A percentile compares a stretch with the other conserved stretches of the same genome.
Evolutionary conservation across 2,888 invertebrate species (phyloP).

Genomic region (Ernsta delagoae): DNA sequence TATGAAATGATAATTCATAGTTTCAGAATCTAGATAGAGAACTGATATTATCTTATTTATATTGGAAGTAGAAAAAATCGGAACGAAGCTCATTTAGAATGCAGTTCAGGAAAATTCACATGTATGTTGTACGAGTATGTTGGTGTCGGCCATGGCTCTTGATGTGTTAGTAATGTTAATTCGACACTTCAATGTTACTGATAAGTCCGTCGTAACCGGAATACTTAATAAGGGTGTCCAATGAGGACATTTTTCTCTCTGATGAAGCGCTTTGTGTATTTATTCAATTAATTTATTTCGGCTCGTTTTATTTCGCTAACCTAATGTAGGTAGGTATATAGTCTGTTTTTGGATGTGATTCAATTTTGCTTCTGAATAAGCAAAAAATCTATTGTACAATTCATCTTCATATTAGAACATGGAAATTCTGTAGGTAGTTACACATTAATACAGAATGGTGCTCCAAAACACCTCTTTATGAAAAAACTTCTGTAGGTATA

Average conservation of each 20-base stretch:
- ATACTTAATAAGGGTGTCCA: conserved; percentile 46
- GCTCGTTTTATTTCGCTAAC: too few relatives aligned
- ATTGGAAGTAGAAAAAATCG: conserved; percentile 20
- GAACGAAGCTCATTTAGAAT: conserved; percentile 33
- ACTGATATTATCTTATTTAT: conserved; percentile 1
- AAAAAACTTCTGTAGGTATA: too few relatives aligned
- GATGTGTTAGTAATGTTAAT: conserved; percentile 66
- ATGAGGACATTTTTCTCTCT: conserved; percentile 42
- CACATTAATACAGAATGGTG: too few relatives aligned
- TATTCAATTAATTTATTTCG: background rate
- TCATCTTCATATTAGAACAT: too few relatives aligned
- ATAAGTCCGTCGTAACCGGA: conserved; percentile 46
- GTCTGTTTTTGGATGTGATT: too few relatives aligned
- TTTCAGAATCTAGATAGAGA: too few relatives aligned
- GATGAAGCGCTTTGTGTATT: conserved; percentile 14
- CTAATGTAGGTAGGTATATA: too few relatives aligned
- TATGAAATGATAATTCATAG: too few relatives aligned
- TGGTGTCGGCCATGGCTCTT: conserved; percentile 60
- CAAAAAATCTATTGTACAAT: too few relatives aligned
- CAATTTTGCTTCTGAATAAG: too few relatives aligned
- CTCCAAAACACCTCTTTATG: too few relatives aligned
- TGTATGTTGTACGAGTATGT: background rate
- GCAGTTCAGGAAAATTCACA: conserved; percentile 35
- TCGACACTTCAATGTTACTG: conserved; percentile 58
- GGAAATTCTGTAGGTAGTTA: too few relatives aligned